A percentile compares a stretch with the other conserved stretches of the same genome.
These are phyloP conservation scores for Cromileptes altivelis DNA, from an alignment of 2,113 vertebrate genomes.

Conservation along the genomic window DNA sequence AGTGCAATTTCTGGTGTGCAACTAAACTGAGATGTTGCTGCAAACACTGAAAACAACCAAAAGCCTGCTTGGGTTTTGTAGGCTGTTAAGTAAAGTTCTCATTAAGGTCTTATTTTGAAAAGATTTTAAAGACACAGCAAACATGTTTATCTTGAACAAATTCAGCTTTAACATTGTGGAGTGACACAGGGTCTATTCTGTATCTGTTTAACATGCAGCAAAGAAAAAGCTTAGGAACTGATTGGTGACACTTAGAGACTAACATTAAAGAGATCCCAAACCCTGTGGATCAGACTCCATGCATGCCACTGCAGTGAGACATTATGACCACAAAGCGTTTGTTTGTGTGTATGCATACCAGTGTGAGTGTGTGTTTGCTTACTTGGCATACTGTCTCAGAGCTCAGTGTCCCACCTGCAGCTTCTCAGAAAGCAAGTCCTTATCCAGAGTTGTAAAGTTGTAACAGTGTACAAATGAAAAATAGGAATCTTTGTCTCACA, in stretches of 20 bases:
- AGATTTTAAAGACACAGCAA: no score
- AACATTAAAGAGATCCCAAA: no score
- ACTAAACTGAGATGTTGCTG: no score
- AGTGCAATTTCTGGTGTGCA: no score
- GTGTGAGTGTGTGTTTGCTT: background rate
- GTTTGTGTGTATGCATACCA: background rate
- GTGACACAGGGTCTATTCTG: no score
- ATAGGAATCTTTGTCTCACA: background rate
- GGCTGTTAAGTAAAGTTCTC: no score
- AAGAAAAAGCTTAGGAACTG: background rate
- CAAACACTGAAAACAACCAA: no score
- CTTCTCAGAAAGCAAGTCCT: background rate
- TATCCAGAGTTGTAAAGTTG: background rate
- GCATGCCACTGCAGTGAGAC: background rate
- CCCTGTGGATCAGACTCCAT: background rate
- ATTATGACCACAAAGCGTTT: background rate
- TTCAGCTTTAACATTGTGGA: background rate
- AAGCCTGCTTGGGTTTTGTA: no score
- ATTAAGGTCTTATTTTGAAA: no score
- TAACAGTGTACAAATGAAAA: background rate
- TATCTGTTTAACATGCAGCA: background rate
- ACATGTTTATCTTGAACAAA: no score
- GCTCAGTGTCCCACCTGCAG: background rate
- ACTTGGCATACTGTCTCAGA: constrained; percentile 8
- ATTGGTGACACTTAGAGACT: no score